These are phyloP conservation scores for Galeopsomyia nigrocyanea DNA, from an alignment of 2,888 invertebrate species.

Conservation along the genomic window DNA sequence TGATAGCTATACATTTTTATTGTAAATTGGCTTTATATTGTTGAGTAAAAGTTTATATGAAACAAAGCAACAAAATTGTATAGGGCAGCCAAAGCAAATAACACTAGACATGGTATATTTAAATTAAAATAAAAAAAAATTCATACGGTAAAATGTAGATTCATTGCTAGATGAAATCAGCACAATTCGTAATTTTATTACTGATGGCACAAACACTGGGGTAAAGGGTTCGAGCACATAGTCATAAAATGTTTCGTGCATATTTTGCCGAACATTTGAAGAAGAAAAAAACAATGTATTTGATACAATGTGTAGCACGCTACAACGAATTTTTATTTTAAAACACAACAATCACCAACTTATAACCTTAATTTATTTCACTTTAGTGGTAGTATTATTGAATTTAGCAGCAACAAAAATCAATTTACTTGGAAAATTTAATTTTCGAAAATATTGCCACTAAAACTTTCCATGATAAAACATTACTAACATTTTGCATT, in stretches of 20 bases:
- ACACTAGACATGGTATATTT: slow-evolving; percentile 46
- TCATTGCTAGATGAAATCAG: slow-evolving; percentile 26
- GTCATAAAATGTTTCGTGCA: slow-evolving; percentile 6
- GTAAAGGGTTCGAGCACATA: slow-evolving; percentile 56
- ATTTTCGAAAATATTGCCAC: slow-evolving; percentile 13
- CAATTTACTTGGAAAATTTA: not conserved
- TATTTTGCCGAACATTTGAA: slow-evolving; percentile 1
- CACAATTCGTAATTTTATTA: slow-evolving; percentile 42
- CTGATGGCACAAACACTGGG: slow-evolving; percentile 62
- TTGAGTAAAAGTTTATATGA: slow-evolving; percentile 3
- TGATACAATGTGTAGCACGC: slow-evolving; percentile 14
- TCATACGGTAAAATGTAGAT: slow-evolving; percentile 7
- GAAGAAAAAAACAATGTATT: slow-evolving; percentile 10
- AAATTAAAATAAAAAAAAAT: slow-evolving; percentile 30
- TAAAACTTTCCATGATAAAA: slow-evolving; percentile 7
- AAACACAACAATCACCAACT: slow-evolving; percentile 7
- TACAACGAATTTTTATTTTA: slow-evolving; percentile 8
- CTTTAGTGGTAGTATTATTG: slow-evolving; percentile 16
- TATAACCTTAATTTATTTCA: not conserved
- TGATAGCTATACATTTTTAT: slow-evolving; percentile 19
- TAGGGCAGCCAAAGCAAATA: slow-evolving; percentile 48
- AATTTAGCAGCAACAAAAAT: not conserved
- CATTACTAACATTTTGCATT: not conserved
- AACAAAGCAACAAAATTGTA: slow-evolving; percentile 20
- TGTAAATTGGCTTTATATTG: slow-evolving; percentile 23